Evolutionary conservation across 1,140 invertebrate species (phyloP).

Genomic region (Trichogramma pretiosum): DNA sequence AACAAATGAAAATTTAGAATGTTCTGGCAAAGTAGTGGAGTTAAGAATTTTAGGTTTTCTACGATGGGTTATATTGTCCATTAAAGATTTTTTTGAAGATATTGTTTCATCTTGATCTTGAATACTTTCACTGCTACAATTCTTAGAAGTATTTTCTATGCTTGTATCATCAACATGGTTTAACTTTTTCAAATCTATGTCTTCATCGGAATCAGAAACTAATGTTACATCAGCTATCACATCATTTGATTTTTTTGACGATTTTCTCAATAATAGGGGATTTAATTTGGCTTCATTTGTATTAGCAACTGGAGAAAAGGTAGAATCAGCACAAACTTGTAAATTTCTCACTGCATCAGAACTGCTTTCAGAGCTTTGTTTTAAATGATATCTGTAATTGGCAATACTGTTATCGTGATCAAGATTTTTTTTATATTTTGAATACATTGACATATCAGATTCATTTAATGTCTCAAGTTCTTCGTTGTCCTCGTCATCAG

Average conservation of each 20-base stretch:
- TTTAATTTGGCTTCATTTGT: no score
- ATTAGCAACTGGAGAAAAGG: slow-evolving; percentile 11
- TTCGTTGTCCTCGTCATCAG: slow-evolving; percentile 8
- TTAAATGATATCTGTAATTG: no score
- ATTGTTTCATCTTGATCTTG: background rate
- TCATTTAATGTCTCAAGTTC: slow-evolving; percentile 11
- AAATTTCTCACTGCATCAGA: slow-evolving; percentile 11
- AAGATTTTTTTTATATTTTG: slow-evolving; percentile 31
- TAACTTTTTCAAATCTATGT: background rate
- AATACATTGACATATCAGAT: slow-evolving; percentile 32
- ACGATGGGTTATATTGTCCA: background rate
- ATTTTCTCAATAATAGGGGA: no score
- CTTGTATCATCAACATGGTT: background rate
- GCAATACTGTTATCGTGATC: slow-evolving; percentile 30
- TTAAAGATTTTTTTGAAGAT: background rate
- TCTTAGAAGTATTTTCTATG: no score
- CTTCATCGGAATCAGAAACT: slow-evolving; percentile 16
- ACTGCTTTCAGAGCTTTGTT: background rate
- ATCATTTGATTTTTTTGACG: no score
- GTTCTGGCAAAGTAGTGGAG: background rate
- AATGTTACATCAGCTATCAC: slow-evolving; percentile 10
- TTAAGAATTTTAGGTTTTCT: background rate
- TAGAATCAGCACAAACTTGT: slow-evolving; percentile 11
- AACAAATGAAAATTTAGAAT: slow-evolving; percentile 1
- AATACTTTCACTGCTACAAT: no score